Evolutionary conservation across 2,888 invertebrate species (phyloP), one percentile per base, ranked within the genome.

Genomic region (Xanthorhoe designata): DNA sequence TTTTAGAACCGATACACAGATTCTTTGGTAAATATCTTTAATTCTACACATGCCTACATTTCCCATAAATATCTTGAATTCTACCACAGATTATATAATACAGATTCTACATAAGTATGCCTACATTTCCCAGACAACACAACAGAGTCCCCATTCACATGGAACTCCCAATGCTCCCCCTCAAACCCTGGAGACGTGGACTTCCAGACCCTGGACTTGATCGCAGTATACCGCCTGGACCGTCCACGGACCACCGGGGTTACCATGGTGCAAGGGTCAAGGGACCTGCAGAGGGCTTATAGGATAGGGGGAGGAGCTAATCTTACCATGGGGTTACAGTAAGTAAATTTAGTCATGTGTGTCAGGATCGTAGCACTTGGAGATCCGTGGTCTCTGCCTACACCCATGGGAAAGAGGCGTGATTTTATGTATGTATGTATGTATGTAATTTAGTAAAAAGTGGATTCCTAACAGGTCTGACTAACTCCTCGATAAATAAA

Each of bases 181-280:
- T 72, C 82, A 1, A 74, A 94, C 69, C 95, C 96, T 0, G 96
- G 96, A 6, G 96, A 97, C 78, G 96, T 97, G 66, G 97, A 97
- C 87, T 94, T 97, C 52, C 96, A 96, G 81, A 96, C 96, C 0
- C 96, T 96, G 77, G 98, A 98, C 84, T 95, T 98, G 67, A 97
- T 98, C 69, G 95, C 96, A 13, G 96, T 96, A 71, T 97, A 96
- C 85, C 94, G 95, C 53, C 86, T 97, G 76, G 97, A 97, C 82
- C 94, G 94, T 64, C 90, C 95, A 0, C 94, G 94, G 69, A 94
- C 95, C 47, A 94, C 95, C 0, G 96, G 96, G 0, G 95, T 98
- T 0, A 94, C 94, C 7, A 89, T 95, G 81, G 96, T 97, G 3
- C 91, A 94, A 63, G 98, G 98, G 0, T 97, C 97, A 0, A 96